phyloP scores from a whole-genome alignment of 2,113 vertebrate genomes.

The Oncorhynchus clarkii region DNA sequence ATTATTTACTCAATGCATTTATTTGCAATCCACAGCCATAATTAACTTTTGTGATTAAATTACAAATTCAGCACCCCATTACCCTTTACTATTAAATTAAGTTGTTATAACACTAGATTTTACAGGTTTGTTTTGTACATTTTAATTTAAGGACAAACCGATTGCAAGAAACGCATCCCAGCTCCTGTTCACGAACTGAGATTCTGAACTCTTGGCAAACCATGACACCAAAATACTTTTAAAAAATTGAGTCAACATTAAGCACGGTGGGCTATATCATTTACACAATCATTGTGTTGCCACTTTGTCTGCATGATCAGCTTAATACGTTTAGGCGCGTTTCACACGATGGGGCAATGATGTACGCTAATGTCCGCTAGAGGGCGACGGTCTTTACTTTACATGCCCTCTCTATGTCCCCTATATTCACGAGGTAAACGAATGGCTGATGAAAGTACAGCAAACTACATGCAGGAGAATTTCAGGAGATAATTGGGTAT shows the following conservation, averaged over 20 bases:
- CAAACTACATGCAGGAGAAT: not conserved
- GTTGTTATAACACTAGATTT: no score
- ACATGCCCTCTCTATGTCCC: not conserved
- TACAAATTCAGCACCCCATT: no score
- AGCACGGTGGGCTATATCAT: not conserved
- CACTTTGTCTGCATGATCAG: not conserved
- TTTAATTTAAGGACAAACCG: no score
- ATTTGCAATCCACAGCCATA: no score
- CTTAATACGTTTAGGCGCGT: no score
- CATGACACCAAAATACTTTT: not conserved
- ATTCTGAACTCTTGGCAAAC: no score
- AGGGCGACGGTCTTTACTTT: conserved; percentile 29
- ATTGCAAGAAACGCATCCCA: no score
- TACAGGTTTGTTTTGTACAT: no score
- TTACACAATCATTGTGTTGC: not conserved
- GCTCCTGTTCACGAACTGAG: no score
- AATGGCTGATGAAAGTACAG: not conserved
- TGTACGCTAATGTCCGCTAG: conserved; percentile 46
- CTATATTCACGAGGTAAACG: not conserved
- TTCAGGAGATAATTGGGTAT: not conserved
- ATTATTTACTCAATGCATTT: no score
- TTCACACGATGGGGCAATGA: not conserved
- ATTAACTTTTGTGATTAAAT: no score
- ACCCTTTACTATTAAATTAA: no score
- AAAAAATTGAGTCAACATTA: not conserved